Conservation (phyloP, 2,113 vertebrate species). For the Gallinago undulata region DNA sequence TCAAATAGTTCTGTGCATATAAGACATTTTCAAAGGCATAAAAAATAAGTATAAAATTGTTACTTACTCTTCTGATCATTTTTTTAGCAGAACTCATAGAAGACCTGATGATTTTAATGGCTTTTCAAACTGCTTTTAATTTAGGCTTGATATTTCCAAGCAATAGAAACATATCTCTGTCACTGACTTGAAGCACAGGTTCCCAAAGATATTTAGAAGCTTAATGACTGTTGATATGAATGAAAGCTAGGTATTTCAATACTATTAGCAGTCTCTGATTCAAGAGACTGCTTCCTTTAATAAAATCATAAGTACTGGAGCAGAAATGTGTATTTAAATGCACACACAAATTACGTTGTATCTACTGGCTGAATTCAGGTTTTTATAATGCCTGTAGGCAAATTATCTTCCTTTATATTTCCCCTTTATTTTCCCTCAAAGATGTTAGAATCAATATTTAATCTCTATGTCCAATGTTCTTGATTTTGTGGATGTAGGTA, state of each 20-base stretch:
- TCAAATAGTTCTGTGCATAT: neutral
- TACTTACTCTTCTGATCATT: neutral
- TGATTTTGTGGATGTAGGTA: neutral
- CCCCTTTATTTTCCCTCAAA: neutral
- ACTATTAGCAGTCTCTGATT: neutral
- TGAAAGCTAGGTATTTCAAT: neutral
- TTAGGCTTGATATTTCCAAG: neutral
- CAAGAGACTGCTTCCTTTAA: neutral
- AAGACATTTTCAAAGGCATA: neutral
- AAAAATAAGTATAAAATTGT: neutral
- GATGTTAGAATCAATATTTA: neutral
- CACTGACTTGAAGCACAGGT: neutral
- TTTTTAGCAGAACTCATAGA: neutral
- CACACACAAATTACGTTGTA: neutral
- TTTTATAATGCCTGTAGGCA: neutral
- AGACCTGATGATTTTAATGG: neutral
- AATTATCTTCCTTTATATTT: neutral
- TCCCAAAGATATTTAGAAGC: neutral
- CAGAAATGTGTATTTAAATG: neutral
- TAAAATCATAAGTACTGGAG: neutral
- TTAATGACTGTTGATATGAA: neutral
- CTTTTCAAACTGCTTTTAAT: neutral
- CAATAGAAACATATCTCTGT: neutral
- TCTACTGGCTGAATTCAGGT: neutral
- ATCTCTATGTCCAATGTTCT: neutral